Percentiles rank a stretch among this genome's conserved stretches.
Evolutionary conservation across 2,888 invertebrate species (phyloP).

Genomic region (Tetragonula carbonaria): DNA sequence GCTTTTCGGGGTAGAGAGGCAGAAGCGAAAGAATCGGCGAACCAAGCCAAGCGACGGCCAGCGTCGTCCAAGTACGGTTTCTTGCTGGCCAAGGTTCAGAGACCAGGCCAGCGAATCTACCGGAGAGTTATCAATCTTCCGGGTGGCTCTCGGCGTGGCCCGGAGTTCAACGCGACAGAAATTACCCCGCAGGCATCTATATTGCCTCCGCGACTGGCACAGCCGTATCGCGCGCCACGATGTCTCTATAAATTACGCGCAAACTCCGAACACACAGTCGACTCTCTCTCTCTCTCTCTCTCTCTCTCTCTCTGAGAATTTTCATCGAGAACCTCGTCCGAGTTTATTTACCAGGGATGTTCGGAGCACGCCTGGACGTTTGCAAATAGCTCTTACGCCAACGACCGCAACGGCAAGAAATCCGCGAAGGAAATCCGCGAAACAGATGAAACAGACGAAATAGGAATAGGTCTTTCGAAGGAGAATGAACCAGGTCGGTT

Average conservation of each 20-base stretch:
- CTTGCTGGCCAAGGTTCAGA: constrained; percentile 32
- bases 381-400: too few species aligned
- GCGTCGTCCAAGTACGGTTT: constrained; percentile 36
- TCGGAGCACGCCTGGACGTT: too few species aligned
- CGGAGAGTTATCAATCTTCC: constrained; percentile 49
- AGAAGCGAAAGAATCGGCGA: neutral
- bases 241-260: constrained; percentile 7
- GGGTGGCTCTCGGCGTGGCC: constrained; percentile 17
- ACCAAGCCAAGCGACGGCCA: constrained; percentile 27
- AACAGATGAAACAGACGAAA: too few species aligned
- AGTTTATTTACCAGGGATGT: too few species aligned
- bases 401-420: too few species aligned
- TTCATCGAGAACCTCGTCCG: too few species aligned
- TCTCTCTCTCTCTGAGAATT: too few species aligned
- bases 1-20: neutral
- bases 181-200: constrained; percentile 29
- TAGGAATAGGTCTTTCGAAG: too few species aligned
- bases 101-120: constrained; percentile 26
- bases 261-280: neutral
- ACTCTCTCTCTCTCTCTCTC: neutral
- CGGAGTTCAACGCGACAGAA: constrained; percentile 33
- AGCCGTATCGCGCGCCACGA: constrained; percentile 7
- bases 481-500: too few species aligned
- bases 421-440: too few species aligned
- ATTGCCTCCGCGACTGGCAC: constrained; percentile 8